phyloP scores from a whole-genome alignment of 1,140 invertebrate species.

The Nymphalis io region DNA sequence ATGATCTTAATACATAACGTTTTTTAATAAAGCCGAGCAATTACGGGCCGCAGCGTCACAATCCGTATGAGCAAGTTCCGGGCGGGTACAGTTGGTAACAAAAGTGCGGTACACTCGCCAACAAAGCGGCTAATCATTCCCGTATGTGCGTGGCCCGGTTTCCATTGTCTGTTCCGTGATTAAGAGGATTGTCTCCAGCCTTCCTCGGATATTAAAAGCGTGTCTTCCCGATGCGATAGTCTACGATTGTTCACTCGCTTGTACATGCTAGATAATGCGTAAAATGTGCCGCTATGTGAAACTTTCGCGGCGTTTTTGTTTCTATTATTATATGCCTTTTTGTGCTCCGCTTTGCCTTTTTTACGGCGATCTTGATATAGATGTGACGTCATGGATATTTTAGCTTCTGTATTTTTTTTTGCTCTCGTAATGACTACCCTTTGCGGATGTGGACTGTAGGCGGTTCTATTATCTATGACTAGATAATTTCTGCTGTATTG shows the following conservation, averaged over 20 bases:
- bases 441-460: conserved; percentile 38
- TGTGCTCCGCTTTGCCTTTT: conserved; percentile 59
- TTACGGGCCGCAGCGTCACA: conserved; percentile 61
- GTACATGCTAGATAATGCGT: conserved; percentile 63
- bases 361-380: conserved; percentile 58
- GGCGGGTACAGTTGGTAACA: conserved; percentile 64
- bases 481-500: conserved; percentile 33
- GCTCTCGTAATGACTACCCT: conserved; percentile 42
- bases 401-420: conserved; percentile 45
- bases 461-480: conserved; percentile 39
- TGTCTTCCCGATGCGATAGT: conserved; percentile 65
- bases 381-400: conserved; percentile 53
- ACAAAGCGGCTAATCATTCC: conserved; percentile 78
- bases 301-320: conserved; percentile 70
- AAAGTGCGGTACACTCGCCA: conserved; percentile 68
- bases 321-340: conserved; percentile 70
- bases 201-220: conserved; percentile 77
- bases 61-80: conserved; percentile 67
- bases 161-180: conserved; percentile 76
- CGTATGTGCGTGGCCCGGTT: conserved; percentile 76
- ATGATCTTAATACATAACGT: conserved; percentile 48
- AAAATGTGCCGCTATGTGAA: conserved; percentile 64
- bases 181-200: conserved; percentile 78
- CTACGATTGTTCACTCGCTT: conserved; percentile 59
- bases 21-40: conserved; percentile 64